A percentile compares a stretch with the other conserved stretches of the same genome.
Evolutionary conservation across 2,888 invertebrate genomes (phyloP).

Genomic region (Pristionchus exspectatus): DNA sequence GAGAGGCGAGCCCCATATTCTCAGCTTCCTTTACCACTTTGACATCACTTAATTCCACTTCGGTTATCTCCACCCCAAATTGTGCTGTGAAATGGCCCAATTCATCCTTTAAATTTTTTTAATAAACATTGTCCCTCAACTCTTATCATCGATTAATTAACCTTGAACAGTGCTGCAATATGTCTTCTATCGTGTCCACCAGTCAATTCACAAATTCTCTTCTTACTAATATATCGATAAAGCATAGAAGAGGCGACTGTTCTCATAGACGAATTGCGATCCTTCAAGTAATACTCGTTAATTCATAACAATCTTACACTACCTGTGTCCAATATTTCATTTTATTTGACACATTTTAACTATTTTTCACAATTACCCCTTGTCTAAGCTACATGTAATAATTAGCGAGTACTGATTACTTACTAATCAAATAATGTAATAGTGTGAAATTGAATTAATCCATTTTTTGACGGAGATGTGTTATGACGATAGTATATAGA

Average conservation of each 20-base stretch:
- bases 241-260: constrained; percentile 79
- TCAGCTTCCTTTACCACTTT: constrained; percentile 73
- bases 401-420: no score
- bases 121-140: background rate
- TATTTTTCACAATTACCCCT: no score
- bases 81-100: constrained; percentile 78
- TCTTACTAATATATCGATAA: constrained; percentile 79
- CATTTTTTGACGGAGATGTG: no score
- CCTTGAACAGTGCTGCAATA: constrained; percentile 67
- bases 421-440: no score
- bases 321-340: background rate
- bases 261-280: constrained; percentile 79
- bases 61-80: constrained; percentile 79
- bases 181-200: constrained; percentile 66
- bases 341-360: no score
- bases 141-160: constrained; percentile 24
- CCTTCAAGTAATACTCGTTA: constrained; percentile 59
- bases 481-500: no score
- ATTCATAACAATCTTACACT: background rate
- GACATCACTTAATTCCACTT: constrained; percentile 79
- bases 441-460: no score
- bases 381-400: no score
- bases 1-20: constrained; percentile 71
- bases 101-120: constrained; percentile 74
- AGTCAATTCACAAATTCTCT: constrained; percentile 75